Evolutionary conservation across 2,113 vertebrate genomes (phyloP).

Genomic region (Orthonyx spaldingii): DNA sequence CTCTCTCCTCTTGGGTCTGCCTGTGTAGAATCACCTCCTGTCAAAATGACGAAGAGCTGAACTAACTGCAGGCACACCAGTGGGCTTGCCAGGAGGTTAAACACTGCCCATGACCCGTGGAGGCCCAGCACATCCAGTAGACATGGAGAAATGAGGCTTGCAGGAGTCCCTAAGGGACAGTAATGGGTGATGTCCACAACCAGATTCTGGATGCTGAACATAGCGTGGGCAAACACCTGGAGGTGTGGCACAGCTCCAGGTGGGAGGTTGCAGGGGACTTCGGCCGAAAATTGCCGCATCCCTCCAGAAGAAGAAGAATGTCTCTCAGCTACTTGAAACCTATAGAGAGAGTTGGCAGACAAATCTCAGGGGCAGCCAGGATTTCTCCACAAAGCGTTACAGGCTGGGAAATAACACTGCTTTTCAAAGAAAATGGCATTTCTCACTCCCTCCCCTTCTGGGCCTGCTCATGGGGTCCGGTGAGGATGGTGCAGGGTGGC

Average conservation of each 20-base stretch:
- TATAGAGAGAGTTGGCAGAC: not conserved
- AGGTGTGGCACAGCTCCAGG: not conserved
- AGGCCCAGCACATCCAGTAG: rapidly evolving
- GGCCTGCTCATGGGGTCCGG: not conserved
- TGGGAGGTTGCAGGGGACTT: not conserved
- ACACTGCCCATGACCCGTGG: not conserved
- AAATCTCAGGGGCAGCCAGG: not conserved
- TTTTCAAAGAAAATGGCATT: not conserved
- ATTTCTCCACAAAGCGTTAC: not conserved
- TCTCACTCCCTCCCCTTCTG: not conserved
- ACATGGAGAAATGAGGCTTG: not conserved
- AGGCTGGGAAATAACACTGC: not conserved
- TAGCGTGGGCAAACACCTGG: rapidly evolving
- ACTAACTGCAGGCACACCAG: not conserved
- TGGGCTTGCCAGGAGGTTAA: not conserved
- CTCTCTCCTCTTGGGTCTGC: not conserved
- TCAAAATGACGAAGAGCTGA: not conserved
- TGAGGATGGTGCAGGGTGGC: rapidly evolving
- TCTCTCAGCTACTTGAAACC: not conserved
- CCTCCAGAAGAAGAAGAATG: not conserved
- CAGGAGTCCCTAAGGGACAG: not conserved
- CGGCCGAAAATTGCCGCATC: not conserved
- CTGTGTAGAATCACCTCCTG: not conserved
- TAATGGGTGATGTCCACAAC: not conserved
- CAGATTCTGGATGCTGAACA: not conserved